Evolutionary conservation across 2,113 vertebrate genomes (phyloP).

Genomic region (Tupaia chinensis): DNA sequence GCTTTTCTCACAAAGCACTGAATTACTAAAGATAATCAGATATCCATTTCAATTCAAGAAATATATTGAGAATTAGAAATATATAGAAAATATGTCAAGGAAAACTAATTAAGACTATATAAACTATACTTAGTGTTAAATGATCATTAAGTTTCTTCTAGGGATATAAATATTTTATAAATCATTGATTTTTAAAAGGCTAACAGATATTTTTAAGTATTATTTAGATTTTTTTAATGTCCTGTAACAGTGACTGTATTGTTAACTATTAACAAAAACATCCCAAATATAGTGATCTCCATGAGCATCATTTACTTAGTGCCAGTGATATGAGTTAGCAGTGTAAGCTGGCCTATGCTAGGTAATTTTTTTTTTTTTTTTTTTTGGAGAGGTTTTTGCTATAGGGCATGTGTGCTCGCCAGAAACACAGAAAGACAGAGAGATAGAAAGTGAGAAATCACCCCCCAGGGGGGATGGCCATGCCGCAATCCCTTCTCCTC

Average conservation of each 20-base stretch:
- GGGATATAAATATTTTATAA: neutral
- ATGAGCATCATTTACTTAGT: neutral
- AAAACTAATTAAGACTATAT: constrained; percentile 4
- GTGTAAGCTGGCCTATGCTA: neutral
- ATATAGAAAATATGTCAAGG: neutral
- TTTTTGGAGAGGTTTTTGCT: too few species aligned
- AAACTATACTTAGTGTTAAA: neutral
- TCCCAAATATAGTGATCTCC: neutral
- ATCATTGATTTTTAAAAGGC: neutral
- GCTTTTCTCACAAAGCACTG: constrained; percentile 1
- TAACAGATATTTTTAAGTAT: neutral
- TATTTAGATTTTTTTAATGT: constrained; percentile 34
- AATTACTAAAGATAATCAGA: neutral
- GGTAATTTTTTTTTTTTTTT: neutral
- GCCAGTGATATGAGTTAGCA: neutral
- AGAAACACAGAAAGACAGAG: too few species aligned
- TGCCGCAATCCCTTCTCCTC: too few species aligned
- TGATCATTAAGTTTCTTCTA: neutral
- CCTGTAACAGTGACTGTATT: neutral
- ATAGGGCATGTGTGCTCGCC: too few species aligned
- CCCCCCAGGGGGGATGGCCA: too few species aligned
- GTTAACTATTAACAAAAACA: constrained; percentile 14
- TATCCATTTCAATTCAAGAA: neutral
- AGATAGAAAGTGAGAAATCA: too few species aligned
- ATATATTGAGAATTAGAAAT: constrained; percentile 41